These are phyloP conservation scores for Lethrus apterus DNA, from an alignment of 1,140 invertebrate species.

Conservation along the genomic window DNA sequence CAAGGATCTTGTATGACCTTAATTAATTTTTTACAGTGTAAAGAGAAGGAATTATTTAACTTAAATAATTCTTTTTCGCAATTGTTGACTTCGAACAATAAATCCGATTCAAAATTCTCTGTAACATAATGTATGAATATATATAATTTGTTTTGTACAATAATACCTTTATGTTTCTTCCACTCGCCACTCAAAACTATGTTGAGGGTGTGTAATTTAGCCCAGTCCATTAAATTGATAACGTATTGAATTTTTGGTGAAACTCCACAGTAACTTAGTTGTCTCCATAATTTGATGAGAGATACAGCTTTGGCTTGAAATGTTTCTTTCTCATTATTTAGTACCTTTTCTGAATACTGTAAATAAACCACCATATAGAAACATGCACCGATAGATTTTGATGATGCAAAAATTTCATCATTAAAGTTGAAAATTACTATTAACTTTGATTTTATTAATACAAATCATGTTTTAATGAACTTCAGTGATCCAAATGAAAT, in stretches of 20 bases:
- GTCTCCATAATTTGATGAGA: conserved; percentile 37
- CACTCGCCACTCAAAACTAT: conserved; percentile 38
- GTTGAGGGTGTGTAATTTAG: conserved; percentile 37
- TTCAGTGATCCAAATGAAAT: conserved; percentile 1
- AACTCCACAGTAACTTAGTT: conserved; percentile 26
- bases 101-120: conserved; percentile 26
- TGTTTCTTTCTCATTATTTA: conserved; percentile 32
- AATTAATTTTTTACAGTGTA: conserved; percentile 31
- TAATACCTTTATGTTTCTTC: conserved; percentile 35
- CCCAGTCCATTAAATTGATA: conserved; percentile 35
- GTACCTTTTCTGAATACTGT: conserved; percentile 35
- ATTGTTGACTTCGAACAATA: conserved; percentile 29
- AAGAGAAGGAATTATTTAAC: conserved; percentile 30
- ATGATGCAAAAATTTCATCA: too few species aligned
- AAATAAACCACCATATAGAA: too few species aligned
- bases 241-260: conserved; percentile 30
- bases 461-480: neutral
- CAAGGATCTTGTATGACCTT: conserved; percentile 37
- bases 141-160: neutral
- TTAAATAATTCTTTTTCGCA: conserved; percentile 28
- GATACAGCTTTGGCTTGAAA: conserved; percentile 34
- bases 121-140: conserved; percentile 12
- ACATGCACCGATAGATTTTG: too few species aligned
- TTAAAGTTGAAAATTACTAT: neutral
- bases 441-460: neutral